Base-by-base conservation (phyloP, 2,888 invertebrate genomes). In the Nomada fabriciana region DNA sequence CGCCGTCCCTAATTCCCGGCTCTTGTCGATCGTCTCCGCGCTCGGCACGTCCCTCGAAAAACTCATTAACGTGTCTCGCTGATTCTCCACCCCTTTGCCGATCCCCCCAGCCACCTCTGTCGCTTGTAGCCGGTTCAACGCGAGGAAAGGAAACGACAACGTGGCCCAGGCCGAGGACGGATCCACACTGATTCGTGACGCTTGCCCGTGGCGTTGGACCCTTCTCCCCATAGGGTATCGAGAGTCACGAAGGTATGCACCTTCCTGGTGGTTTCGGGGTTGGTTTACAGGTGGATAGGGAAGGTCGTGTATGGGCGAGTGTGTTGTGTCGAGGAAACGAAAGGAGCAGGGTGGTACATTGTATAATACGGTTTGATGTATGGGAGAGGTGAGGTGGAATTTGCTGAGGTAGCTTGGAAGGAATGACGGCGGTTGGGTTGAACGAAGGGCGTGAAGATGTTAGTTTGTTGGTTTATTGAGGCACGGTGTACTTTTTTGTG, bases 61-160 rank as follows among this genome's bases (percentile, higher is more conserved):
- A 93, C 92, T 93, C 93, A 93, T 93, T 93, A 93, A 93, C 92
- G 92, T 90, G 91, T 91, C 91, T 89, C 88, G 84, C 68, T 86
- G 86, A 77, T 76, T 75, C 76, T 71, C 65, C 53, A 36, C 43
- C 69, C 47, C 63, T 23, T 29, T 53, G 20, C 11, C 15, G 15
- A n/a, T 2, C 57, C 13, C 23, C 2, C 43, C 50, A 18, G n/a
- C 25, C 60, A 20, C 67, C 52, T 15, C 15, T 57, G 23, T 47
- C n/a, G n/a, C 42, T 57, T 47, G 29, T 25, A 47, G 20, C 1
- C 43, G 18, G 10, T 67, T 11, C n/a, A 5, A 13, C 29, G 23
- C 23, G 63, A 53, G 57, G 20, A 63, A 55, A 71, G 79, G 55
- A 71, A 75, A 75, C 68, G 69, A 60, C 69, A 64, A 76, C 60